Base-by-base conservation (phyloP, 2,113 vertebrate genomes). In the Dasyurus viverrinus region DNA sequence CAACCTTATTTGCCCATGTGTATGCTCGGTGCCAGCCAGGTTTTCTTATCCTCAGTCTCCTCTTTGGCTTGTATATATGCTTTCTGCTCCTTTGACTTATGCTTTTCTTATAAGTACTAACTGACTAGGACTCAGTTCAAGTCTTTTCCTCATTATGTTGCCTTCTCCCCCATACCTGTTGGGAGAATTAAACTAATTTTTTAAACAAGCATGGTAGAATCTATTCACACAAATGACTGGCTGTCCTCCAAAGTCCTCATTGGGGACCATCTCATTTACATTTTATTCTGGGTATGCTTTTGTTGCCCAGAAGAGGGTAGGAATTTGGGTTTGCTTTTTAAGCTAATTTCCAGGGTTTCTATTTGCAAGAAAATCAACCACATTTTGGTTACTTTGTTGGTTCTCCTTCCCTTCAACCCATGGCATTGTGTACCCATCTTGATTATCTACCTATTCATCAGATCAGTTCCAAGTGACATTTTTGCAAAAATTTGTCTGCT, bases 181-280 rank as follows among this genome's bases (percentile, higher is more conserved):
- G 27, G 54, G 5, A 52, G 53, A 27, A 48, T 12, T 30, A 25
- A 8, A 26, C 42, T 55, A 22, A 7, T 0, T 12, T n/a, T 24
- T 30, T 42, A 0, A 10, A 30, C 0, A 0, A 2, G 42, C 14
- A 0, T 27, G 23, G 0, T n/a, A 47, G 22, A 0, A 0, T 76
- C 19, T 42, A 36, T 84, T 84, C 68, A 84, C n/a, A 14, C 42
- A 42, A n/a, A 76, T 22, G 36, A 76, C n/a, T 42, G 16, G 16
- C 42, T 76, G n/a, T 76, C 68, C n/a, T 76, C 22, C 68, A 76
- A n/a, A n/a, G 68, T 84, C 36, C 6, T 23, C 19, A 16, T 7
- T 42, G 36, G 42, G 36, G 19, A 42, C 19, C 16, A 23, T 42
- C n/a, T 8, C 8, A 8, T 42, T n/a, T 22, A 22, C 6, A 42